These are phyloP conservation scores for Apodemus speciosus DNA, from an alignment of 2,113 vertebrate species.

Conservation along the genomic window DNA sequence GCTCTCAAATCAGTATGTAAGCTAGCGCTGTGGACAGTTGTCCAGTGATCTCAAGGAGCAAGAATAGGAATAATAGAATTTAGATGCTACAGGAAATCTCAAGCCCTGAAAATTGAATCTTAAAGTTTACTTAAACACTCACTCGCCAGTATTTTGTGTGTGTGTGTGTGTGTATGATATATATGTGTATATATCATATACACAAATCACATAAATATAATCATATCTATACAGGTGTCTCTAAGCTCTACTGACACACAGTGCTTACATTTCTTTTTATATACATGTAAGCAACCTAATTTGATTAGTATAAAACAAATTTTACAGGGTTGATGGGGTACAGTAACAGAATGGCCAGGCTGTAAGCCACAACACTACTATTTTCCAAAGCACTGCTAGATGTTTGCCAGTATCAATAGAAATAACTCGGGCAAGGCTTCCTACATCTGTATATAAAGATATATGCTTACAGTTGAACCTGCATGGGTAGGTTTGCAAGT, in stretches of 20 bases:
- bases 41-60: not conserved
- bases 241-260: not conserved
- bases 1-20: not conserved
- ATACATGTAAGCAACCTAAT: not conserved
- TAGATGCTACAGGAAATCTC: not conserved
- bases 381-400: not conserved
- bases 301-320: not conserved
- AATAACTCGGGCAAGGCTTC: not conserved
- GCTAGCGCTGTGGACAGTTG: not conserved
- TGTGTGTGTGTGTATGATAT: not conserved
- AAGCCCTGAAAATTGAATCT: slow-evolving; percentile 34
- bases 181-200: not conserved
- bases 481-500: not conserved
- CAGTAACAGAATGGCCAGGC: not conserved
- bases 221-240: not conserved
- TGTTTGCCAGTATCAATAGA: not conserved
- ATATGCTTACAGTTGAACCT: not conserved
- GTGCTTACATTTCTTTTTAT: not conserved
- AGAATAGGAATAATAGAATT: slow-evolving; percentile 11
- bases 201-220: not conserved
- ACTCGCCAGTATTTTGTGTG: not conserved
- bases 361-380: not conserved
- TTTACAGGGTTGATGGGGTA: not conserved
- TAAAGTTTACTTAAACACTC: not conserved
- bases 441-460: not conserved